Percentiles rank a stretch among this genome's conserved stretches.
phyloP scores from a whole-genome alignment of 2,797 vertebrate genomes.

The Falco berigora region DNA sequence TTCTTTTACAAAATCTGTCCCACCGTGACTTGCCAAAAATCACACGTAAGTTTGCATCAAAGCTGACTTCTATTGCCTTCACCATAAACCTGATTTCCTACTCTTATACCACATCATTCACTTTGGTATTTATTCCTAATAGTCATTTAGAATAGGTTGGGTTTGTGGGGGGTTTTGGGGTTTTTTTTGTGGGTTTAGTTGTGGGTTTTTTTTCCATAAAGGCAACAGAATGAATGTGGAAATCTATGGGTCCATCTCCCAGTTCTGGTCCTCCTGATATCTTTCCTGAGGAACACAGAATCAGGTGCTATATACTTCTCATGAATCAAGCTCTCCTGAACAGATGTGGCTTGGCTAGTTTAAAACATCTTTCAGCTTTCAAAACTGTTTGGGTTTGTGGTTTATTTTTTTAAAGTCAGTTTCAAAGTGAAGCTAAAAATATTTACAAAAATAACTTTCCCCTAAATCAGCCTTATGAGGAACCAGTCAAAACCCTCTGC shows the following conservation, averaged over 20 bases:
- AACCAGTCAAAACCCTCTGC: constrained; percentile 27
- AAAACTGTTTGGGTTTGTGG: neutral
- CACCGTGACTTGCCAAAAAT: neutral
- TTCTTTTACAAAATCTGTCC: constrained; percentile 1
- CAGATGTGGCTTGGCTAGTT: neutral
- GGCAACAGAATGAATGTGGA: neutral
- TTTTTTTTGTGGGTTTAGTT: too few species aligned
- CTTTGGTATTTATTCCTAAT: neutral
- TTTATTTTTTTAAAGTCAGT: neutral
- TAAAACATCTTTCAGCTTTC: neutral
- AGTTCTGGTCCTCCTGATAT: neutral
- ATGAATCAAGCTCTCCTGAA: neutral
- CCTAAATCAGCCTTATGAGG: neutral
- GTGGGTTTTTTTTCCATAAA: neutral
- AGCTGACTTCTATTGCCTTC: neutral
- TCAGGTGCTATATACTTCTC: neutral
- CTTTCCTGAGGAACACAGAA: neutral
- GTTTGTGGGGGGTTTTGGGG: neutral
- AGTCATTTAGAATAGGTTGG: neutral
- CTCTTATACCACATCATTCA: neutral
- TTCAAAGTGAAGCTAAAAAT: neutral
- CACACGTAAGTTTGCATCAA: neutral
- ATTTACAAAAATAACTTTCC: constrained; percentile 27
- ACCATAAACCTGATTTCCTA: neutral
- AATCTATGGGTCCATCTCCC: neutral